Evolutionary conservation across 2,113 vertebrate species (phyloP).

Genomic region (Aptenodytes patagonicus): DNA sequence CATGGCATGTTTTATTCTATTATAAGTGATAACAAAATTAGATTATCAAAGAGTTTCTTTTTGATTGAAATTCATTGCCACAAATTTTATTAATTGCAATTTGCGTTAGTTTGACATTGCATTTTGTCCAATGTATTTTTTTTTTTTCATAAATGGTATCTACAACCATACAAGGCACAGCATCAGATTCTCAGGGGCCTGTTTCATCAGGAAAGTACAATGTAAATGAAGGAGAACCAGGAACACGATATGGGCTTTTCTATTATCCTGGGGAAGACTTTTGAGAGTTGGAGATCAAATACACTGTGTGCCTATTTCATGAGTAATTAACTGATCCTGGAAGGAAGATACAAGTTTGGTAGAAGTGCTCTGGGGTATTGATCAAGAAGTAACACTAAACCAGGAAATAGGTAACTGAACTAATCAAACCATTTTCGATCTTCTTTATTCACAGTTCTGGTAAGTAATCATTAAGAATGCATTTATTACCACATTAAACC

Average conservation of each 20-base stretch:
- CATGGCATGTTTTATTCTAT: background rate
- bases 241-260: background rate
- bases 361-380: background rate
- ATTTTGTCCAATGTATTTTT: background rate
- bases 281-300: background rate
- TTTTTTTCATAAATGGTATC: background rate
- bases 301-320: background rate
- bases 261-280: background rate
- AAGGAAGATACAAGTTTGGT: background rate
- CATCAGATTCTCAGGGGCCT: background rate
- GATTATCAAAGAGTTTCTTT: background rate
- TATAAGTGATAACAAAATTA: background rate
- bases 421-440: background rate
- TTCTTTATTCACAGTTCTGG: background rate
- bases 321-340: background rate
- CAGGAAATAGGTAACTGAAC: background rate
- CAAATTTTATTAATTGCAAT: background rate
- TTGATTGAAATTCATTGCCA: background rate
- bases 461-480: background rate
- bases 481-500: background rate
- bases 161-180: fast-evolving
- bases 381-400: background rate
- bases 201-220: background rate
- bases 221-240: background rate
- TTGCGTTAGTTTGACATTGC: background rate